Base-by-base conservation (phyloP, 2,113 vertebrate genomes). In the Lamprotornis superbus region DNA sequence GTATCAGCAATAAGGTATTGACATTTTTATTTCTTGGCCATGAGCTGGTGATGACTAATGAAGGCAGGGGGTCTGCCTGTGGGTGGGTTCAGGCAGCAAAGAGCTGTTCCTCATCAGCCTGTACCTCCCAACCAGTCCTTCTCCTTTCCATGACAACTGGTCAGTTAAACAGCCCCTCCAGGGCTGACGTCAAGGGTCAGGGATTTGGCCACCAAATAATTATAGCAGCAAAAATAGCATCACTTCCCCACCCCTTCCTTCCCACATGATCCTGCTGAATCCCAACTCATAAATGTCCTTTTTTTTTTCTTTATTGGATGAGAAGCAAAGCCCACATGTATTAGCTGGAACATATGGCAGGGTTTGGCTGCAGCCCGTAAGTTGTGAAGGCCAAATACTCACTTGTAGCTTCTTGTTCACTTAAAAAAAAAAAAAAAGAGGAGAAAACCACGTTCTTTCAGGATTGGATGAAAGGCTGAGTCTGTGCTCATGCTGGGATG, bases 201-300 rank as follows among this genome's bases (percentile, higher is more conserved):
- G 44, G 96, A 92, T 92, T 89, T 89, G 83, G 91, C 88, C 91
- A 92, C 59, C 15, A 46, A 96, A 94, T 96, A 94, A 96, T 95
- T 93, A 89, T 4, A 94, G 82, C 65, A 91, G 33, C 69, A 59
- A 83, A 96, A 94, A 95, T 92, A 96, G 95, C 57, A 79, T 88
- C 50, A 19, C 28, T 69, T 90, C 83, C 64, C 87, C 71, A 97
- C 89, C 79, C 90, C 63, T 94, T 94, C 88, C 93, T 96, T 95
- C 83, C 90, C 89, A 87, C 89, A 89, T 22, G 70, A 89, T 93
- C 12, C 87, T 94, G 81, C 81, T 90, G 93, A 93, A 94, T 94
- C 94, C 92, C 18, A 0, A 61, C 79, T 95, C 59, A 95, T 94
- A 95, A 95, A 88, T 60, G 95, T 94, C 57, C 74, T 93, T 83